Conservation (phyloP, 1,140 invertebrate species). For the Goniozus legneri region DNA sequence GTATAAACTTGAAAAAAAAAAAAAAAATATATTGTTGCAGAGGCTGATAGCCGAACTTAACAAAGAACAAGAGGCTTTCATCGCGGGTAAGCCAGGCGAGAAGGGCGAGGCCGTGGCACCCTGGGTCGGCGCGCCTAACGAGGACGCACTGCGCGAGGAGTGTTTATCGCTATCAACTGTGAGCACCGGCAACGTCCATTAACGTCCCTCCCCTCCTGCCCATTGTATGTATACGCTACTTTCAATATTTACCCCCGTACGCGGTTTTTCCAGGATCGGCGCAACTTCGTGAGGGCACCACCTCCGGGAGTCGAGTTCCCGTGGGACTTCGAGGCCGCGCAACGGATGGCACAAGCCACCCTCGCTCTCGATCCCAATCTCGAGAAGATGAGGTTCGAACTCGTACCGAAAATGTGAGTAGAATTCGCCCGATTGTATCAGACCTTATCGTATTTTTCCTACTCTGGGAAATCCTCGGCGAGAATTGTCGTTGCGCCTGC, state of each 20-base stretch:
- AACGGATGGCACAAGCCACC: conserved; percentile 89
- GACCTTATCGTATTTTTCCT: too few species aligned
- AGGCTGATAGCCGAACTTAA: conserved; percentile 93
- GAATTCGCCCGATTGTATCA: too few species aligned
- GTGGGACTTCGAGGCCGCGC: conserved; percentile 89
- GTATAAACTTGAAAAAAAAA: too few species aligned
- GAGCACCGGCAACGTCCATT: conserved; percentile 32
- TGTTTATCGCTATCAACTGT: conserved; percentile 89
- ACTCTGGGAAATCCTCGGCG: too few species aligned
- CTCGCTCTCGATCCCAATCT: conserved; percentile 93
- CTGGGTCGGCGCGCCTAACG: conserved; percentile 88
- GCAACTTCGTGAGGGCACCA: conserved; percentile 95
- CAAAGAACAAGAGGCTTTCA: conserved; percentile 93
- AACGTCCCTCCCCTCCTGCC: conserved; percentile 17
- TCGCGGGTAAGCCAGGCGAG: conserved; percentile 77
- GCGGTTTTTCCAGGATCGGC: conserved; percentile 72
- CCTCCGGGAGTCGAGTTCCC: conserved; percentile 93
- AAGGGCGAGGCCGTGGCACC: conserved; percentile 79
- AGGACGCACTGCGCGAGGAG: conserved; percentile 87
- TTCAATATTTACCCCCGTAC: not conserved
- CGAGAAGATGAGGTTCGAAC: conserved; percentile 96
- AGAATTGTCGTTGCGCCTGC: too few species aligned
- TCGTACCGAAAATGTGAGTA: conserved; percentile 95
- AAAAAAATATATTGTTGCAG: too few species aligned
- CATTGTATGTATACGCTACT: conserved; percentile 7